Conservation (phyloP, 2,797 vertebrate genomes). For the Cyclura pinguis region DNA sequence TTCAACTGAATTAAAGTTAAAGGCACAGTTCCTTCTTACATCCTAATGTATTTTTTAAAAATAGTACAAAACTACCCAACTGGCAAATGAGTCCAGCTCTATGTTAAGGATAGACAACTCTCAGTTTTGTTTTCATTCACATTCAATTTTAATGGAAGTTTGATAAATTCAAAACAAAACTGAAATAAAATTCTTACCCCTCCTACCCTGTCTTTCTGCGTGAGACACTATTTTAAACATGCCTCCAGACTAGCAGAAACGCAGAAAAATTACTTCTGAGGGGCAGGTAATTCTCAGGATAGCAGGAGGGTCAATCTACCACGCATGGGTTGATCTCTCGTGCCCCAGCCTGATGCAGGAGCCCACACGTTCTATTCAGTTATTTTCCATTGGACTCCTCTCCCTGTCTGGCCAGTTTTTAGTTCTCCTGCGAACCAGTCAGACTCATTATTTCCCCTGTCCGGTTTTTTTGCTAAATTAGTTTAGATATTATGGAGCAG, state of each 20-base stretch:
- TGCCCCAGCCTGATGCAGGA: too few relatives aligned
- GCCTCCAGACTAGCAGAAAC: background rate
- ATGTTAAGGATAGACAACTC: background rate
- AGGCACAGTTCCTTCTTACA: background rate
- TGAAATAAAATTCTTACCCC: background rate
- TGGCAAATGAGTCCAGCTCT: background rate
- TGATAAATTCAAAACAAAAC: background rate
- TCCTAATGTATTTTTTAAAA: background rate
- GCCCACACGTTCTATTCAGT: too few relatives aligned
- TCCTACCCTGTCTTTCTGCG: background rate
- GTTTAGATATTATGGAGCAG: too few relatives aligned
- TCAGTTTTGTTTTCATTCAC: too few relatives aligned
- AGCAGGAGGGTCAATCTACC: too few relatives aligned
- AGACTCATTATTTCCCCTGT: too few relatives aligned
- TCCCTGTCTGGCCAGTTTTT: too few relatives aligned
- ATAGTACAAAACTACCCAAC: background rate
- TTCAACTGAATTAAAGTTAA: background rate
- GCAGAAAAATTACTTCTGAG: constrained; percentile 7
- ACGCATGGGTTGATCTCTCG: too few relatives aligned
- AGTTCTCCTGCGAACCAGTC: too few relatives aligned
- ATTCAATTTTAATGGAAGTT: background rate
- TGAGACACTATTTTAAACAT: background rate
- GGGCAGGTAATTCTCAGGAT: too few relatives aligned
- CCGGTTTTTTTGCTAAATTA: too few relatives aligned
- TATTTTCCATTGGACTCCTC: too few relatives aligned